Evolutionary conservation across 2,797 vertebrate genomes (phyloP), one percentile per base, ranked within the genome.

Genomic region (Macrochelys suwanniensis): DNA sequence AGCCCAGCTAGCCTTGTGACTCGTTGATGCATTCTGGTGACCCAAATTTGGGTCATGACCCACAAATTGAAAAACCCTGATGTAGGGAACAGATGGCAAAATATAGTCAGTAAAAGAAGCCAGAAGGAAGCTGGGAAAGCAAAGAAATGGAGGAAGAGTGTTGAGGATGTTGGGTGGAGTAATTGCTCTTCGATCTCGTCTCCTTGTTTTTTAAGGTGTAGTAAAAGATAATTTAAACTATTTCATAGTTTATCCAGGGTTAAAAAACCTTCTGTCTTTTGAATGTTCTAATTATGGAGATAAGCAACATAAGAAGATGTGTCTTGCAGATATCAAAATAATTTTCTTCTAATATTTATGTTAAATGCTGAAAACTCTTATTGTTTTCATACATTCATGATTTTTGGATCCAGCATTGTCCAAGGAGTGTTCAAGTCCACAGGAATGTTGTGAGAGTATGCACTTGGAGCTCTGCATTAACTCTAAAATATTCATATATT

Each of bases 401-500:
- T n/a, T 81, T 92, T 83, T 56, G 82, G 23, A 26, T 85, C 85
- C 51, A 92, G 13, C 54, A 2, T 83, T 80, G 61, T 85, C 10
- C 10, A 5, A 50, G 23, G 26, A 90, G 50, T 42, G n/a, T 84
- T 88, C 76, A 59, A 9, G 3, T 86, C 26, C 78, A 17, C 51
- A 84, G 28, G 49, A 54, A 77, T 16, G 61, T n/a, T 42, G 21
- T 85, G 83, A 19, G 11, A 89, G 88, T 68, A 94, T 92, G 80
- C 21, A 83, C 57, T 89, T 28, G 11, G 19, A 61, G 21, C 84
- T 85, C 33, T 96, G 1, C 33, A 86, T 42, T 37, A 42, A 87
- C 95, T 86, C 16, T 83, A 87, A 89, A 90, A 88, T 83, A 33
- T 68, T 80, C 54, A 94, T 87, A 49, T 93, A 47, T 42, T 95